Conservation (phyloP, 2,113 vertebrate species). For the Catagonus wagneri region DNA sequence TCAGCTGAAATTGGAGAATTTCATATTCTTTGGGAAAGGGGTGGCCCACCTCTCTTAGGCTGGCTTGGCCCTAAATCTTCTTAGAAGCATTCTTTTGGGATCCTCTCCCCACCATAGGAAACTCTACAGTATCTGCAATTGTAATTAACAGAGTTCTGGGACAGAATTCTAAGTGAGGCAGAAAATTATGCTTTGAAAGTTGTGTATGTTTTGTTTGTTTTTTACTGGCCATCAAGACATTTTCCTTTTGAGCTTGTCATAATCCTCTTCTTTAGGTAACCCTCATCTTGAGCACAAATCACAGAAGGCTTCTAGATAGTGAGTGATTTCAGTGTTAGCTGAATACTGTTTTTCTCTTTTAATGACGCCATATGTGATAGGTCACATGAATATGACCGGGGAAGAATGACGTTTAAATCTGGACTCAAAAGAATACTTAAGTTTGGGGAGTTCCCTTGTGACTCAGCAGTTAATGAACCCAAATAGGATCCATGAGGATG, state of each 20-base stretch:
- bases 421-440: background rate
- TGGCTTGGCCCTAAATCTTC: background rate
- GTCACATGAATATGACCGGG: background rate
- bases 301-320: background rate
- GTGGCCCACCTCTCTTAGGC: background rate
- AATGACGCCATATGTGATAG: background rate
- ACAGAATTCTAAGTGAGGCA: background rate
- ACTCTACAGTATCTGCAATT: background rate
- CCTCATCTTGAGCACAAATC: background rate
- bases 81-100: background rate
- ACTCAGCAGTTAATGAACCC: too few species aligned
- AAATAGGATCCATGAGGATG: too few species aligned
- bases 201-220: background rate
- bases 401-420: background rate
- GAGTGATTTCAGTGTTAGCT: background rate
- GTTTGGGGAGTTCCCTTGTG: too few species aligned
- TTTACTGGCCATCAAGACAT: background rate
- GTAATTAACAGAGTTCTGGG: background rate
- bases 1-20: constrained; percentile 16
- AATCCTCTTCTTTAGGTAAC: background rate
- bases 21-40: constrained; percentile 52
- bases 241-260: background rate
- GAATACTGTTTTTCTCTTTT: background rate
- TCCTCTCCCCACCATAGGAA: accelerated
- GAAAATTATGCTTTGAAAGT: constrained; percentile 38